Evolutionary conservation across 2,113 vertebrate species (phyloP), one percentile per base, ranked within the genome.

Genomic region (Lasiurus borealis): DNA sequence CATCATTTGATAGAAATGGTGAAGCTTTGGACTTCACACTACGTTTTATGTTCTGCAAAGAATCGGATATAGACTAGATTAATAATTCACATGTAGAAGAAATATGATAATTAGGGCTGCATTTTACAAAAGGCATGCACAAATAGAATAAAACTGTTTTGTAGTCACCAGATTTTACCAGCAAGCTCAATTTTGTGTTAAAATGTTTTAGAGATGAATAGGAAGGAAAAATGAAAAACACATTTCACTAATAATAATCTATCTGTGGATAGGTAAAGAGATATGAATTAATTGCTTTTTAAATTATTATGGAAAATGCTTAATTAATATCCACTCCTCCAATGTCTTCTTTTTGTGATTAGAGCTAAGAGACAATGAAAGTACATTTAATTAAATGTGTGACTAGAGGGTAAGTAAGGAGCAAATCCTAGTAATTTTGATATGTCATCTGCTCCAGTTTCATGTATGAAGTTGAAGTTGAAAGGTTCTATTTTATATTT

Each of bases 141-240:
- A 90, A 90, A 72, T 68, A 97, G 97, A 97, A 97, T 91, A 83
- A 85, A 97, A 87, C 16, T 93, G 96, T 97, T 97, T 95, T 78
- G 84, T 97, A 96, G 88, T 97, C 93, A 96, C 46, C 6, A 68
- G 46, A 34, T 62, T 98, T 97, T 94, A 78, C 72, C 91, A 95
- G 91, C 69, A 44, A 96, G 81, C 12, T 97, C 62, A 59, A 50
- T 86, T 98, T 93, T 94, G 27, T 95, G 69, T 16, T 34, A 88
- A 78, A 91, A 81, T 89, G 88, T 96, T 11, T 4, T 76, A 87
- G 8, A 93, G 88, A 90, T 94, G 78, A 92, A 92, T 76, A 76
- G 6, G 2, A 95, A 88, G 68, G 59, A 29, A 96, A 97, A 90
- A 31, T 82, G 62, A 90, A 77, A 96, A 95, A n/a, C 78, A 5